Evolutionary conservation across 2,113 vertebrate species (phyloP).

Genomic region (Perca fluviatilis): DNA sequence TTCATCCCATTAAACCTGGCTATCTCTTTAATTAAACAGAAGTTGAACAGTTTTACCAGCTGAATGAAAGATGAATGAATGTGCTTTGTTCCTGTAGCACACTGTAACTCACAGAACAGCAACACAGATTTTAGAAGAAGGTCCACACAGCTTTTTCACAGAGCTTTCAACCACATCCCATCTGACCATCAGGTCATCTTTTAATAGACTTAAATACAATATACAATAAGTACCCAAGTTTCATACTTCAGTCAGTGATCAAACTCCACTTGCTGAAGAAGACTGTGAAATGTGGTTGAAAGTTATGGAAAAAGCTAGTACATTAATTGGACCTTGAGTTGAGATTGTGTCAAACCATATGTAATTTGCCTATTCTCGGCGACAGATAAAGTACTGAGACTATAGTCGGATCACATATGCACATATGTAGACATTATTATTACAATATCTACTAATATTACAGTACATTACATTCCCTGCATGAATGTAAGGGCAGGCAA

Average conservation of each 20-base stretch:
- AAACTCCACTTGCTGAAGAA: no score
- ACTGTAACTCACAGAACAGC: neutral
- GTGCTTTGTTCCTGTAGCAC: slow-evolving; percentile 19
- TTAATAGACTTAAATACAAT: neutral
- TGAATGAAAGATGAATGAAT: slow-evolving; percentile 39
- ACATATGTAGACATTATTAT: no score
- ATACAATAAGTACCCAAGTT: no score
- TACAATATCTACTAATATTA: neutral
- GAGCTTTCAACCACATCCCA: neutral
- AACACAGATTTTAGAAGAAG: slow-evolving; percentile 4
- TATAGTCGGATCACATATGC: no score
- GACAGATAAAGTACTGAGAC: no score
- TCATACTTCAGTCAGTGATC: no score
- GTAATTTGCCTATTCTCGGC: no score
- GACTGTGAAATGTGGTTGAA: no score
- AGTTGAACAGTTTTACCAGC: slow-evolving; percentile 46
- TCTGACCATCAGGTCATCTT: neutral
- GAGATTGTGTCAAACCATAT: no score
- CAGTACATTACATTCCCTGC: neutral
- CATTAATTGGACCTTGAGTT: no score
- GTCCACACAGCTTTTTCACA: neutral
- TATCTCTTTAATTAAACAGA: slow-evolving; percentile 47
- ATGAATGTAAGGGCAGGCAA: neutral
- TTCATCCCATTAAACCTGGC: slow-evolving; percentile 33
- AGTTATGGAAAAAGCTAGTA: no score